A percentile compares a stretch with the other conserved stretches of the same genome.
Conservation (phyloP, 2,888 invertebrate species). For the Andrena praecox region DNA sequence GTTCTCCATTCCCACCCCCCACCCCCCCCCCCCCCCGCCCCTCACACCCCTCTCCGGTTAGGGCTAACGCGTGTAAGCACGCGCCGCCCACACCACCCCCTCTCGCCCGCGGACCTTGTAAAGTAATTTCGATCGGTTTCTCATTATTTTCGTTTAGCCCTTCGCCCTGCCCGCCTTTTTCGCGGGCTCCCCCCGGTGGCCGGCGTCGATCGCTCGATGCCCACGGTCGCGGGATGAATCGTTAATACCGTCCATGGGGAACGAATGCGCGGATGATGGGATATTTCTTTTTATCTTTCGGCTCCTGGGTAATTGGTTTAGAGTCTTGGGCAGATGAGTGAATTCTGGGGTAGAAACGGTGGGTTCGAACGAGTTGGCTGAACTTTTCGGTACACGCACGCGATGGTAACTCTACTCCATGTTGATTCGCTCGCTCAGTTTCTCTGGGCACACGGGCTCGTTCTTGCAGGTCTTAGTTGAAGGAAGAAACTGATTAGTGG, state of each 20-base stretch:
- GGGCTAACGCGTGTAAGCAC: conserved; percentile 18
- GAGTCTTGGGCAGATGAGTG: background rate
- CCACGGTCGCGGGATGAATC: background rate
- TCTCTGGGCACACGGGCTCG: too few species aligned
- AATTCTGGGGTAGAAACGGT: too few species aligned
- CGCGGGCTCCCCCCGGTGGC: background rate
- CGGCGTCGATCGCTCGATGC: conserved; percentile 1
- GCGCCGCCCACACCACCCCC: background rate
- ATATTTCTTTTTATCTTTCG: conserved; percentile 1
- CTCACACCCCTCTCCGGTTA: background rate
- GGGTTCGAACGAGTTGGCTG: too few species aligned
- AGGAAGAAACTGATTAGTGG: background rate
- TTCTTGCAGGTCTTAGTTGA: too few species aligned
- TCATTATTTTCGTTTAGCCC: conserved; percentile 38
- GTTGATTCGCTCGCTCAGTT: too few species aligned
- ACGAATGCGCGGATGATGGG: conserved; percentile 9
- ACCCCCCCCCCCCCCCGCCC: too few species aligned
- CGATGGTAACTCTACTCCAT: too few species aligned
- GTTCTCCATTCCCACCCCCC: too few species aligned
- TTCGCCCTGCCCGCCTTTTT: background rate
- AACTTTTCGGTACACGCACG: too few species aligned
- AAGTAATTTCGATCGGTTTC: conserved; percentile 43
- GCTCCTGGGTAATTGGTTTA: conserved; percentile 16
- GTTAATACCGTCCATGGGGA: conserved; percentile 17
- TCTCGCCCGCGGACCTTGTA: background rate